phyloP scores from a whole-genome alignment of 1,140 invertebrate species.

The Drosophila murphyi region DNA sequence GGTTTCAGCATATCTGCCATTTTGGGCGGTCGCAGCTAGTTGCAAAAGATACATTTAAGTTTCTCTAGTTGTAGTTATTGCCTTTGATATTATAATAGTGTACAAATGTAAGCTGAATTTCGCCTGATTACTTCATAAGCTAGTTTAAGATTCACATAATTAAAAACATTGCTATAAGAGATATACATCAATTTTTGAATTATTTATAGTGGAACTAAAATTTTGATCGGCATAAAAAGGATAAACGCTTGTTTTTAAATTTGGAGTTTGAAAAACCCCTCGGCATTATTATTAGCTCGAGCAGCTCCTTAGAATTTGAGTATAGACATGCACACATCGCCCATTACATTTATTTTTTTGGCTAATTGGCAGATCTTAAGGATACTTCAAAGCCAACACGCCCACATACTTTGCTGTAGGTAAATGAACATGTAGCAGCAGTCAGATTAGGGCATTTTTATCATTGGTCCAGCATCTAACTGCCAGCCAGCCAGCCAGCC shows the following conservation, averaged over 20 bases:
- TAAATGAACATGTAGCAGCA: conserved; percentile 70
- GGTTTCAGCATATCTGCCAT: conserved; percentile 82
- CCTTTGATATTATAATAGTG: conserved; percentile 29
- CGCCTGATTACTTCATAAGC: conserved; percentile 67
- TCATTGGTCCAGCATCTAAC: conserved; percentile 56
- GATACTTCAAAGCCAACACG: conserved; percentile 58
- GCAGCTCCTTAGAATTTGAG: not conserved
- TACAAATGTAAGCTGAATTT: conserved; percentile 31
- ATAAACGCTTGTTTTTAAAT: too few species aligned
- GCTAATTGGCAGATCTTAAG: conserved; percentile 39
- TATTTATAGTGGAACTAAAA: not conserved
- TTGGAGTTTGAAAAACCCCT: not conserved
- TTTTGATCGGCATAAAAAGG: not conserved
- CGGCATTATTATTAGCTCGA: not conserved
- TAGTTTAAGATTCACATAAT: conserved; percentile 12
- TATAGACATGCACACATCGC: not conserved
- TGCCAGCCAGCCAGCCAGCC: not conserved
- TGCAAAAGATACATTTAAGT: not conserved
- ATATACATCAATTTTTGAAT: not conserved
- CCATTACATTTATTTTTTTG: not conserved
- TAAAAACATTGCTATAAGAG: conserved; percentile 15
- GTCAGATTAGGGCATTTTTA: conserved; percentile 47
- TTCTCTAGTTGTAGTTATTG: conserved; percentile 5
- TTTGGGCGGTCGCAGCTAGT: conserved; percentile 71
- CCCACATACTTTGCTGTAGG: conserved; percentile 66